A percentile compares a stretch with the other conserved stretches of the same genome.
Conservation (phyloP, 2,797 vertebrate genomes). For the Pangasius krempfi region DNA sequence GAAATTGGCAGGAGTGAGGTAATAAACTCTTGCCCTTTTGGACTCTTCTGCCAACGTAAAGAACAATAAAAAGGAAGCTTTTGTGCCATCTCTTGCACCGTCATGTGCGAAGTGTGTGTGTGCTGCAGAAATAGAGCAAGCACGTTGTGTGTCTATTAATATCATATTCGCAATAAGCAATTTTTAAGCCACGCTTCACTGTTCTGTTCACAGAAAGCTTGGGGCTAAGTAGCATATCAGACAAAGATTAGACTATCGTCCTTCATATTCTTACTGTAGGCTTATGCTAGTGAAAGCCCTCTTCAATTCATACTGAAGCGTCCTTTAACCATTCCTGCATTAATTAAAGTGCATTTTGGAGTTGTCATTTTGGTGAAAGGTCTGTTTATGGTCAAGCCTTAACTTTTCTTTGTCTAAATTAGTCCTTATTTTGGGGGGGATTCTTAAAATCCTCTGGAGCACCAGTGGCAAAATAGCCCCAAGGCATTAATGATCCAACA, state of each 20-base stretch:
- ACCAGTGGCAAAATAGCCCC: background rate
- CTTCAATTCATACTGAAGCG: background rate
- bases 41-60: conserved; percentile 12
- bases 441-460: background rate
- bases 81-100: conserved; percentile 32
- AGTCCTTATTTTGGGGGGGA: background rate
- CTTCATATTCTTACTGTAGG: background rate
- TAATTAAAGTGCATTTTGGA: background rate
- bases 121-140: background rate
- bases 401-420: background rate
- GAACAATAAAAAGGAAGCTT: conserved; percentile 23
- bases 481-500: too few species aligned
- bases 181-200: too few species aligned
- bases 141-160: background rate
- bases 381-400: background rate
- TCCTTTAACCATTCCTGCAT: background rate
- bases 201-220: background rate
- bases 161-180: background rate
- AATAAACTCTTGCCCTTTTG: background rate
- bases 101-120: too few species aligned
- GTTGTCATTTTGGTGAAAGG: background rate
- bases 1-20: background rate
- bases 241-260: background rate
- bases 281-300: background rate
- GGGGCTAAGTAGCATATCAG: background rate